Evolutionary conservation across 1,140 invertebrate genomes (phyloP), one percentile per base, ranked within the genome.

Genomic region (Bilobella aurantiaca): DNA sequence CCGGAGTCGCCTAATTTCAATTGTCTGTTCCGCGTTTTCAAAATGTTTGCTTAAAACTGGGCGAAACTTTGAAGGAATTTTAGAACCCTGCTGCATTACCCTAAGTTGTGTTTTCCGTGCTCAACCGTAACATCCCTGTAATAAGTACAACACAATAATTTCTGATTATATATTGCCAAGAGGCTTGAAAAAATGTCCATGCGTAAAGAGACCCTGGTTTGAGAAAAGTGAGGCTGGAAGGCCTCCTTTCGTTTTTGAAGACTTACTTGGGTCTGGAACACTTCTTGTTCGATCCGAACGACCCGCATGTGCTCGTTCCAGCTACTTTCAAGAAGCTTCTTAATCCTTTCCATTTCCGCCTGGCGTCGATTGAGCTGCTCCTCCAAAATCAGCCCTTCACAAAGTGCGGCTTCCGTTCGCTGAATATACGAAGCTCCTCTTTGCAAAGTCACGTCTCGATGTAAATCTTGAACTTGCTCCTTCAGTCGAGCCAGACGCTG

Each of bases 241-340:
- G 18, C 18, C 34, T 8, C 8, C 18, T 42, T 8, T 42, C 8
- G 18, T 8, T 12, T 42, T 42, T 8, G 34, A 42, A 18, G 30
- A 62, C 72, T 64, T 72, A 82, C 82, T 79, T 84, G 82, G 31
- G 82, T 79, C 70, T 84, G 82, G 70, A 84, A 84, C 42, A 86
- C 84, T 67, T 86, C 85, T 74, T 86, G 85, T 74, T 87, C 85
- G 2, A 85, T 79, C 62, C 84, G 80, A 68, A 87, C 81, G 64
- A 85, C 77, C 73, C 83, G 83, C n/a, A 86, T 74, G 70, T 86
- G 84, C 69, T 87, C 84, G 69, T 87, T 85, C 85, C 85, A 87
- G 0, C 53, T 61, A 31, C 31, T 65, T 37, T 71, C 69, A 28
- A 71, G 65, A 63, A 68, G 37, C 8, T 78, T 78, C 60, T 81